Conservation (phyloP, 2,113 vertebrate species). For the Phylloscopus trochilus region DNA sequence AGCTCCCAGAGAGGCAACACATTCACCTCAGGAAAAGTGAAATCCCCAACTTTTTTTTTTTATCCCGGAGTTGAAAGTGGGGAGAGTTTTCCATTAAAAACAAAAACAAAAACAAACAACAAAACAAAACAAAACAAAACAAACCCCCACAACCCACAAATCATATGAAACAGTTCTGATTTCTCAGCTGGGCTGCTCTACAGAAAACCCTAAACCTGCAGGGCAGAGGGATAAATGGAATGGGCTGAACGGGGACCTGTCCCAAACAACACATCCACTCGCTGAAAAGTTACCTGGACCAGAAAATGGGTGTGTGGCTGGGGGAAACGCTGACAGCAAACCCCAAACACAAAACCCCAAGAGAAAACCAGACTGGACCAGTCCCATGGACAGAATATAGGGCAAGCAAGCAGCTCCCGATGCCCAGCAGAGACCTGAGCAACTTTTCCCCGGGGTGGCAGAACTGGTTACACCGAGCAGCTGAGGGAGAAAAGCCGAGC, state of each 20-base stretch:
- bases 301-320: neutral
- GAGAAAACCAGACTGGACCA: neutral
- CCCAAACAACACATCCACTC: neutral
- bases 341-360: neutral
- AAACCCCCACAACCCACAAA: neutral
- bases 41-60: neutral
- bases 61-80: neutral
- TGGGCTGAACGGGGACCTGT: neutral
- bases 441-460: neutral
- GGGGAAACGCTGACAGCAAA: fast-evolving
- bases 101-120: too few relatives aligned
- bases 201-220: neutral
- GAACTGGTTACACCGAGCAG: neutral
- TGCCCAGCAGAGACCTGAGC: neutral
- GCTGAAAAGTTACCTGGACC: neutral
- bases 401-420: neutral
- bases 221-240: neutral
- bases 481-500: neutral
- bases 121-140: too few relatives aligned
- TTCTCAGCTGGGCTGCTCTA: neutral
- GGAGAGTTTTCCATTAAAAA: neutral
- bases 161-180: fast-evolving
- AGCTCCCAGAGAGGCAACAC: fast-evolving
- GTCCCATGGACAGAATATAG: fast-evolving
- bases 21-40: neutral